phyloP scores from a whole-genome alignment of 2,888 invertebrate genomes.

The Chrysolina haemoptera region DNA sequence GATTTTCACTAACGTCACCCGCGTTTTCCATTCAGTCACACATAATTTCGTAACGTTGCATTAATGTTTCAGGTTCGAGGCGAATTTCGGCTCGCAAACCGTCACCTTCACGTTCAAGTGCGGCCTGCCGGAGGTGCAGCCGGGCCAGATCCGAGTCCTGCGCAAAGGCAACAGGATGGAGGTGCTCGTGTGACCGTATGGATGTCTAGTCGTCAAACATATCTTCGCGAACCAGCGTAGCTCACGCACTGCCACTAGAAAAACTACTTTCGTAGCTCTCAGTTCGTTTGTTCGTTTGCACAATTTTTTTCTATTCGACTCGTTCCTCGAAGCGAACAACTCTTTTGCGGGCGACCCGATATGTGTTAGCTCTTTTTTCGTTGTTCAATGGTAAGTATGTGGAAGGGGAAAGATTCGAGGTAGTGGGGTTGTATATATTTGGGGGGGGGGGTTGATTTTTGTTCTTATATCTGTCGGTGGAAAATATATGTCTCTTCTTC shows the following conservation, averaged over 20 bases:
- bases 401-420: too few species aligned
- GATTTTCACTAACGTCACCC: too few species aligned
- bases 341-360: background rate
- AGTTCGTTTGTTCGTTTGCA: constrained; percentile 32
- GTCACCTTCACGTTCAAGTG: constrained; percentile 86
- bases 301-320: constrained; percentile 28
- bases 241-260: constrained; percentile 45
- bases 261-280: constrained; percentile 1
- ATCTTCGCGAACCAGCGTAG: constrained; percentile 62
- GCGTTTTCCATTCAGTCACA: too few species aligned
- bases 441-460: too few species aligned
- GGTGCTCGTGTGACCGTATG: constrained; percentile 74
- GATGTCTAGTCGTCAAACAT: constrained; percentile 60
- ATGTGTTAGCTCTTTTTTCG: too few species aligned
- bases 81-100: constrained; percentile 85
- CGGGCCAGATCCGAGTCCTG: constrained; percentile 78
- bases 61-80: constrained; percentile 79
- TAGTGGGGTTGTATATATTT: too few species aligned
- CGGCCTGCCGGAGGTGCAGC: constrained; percentile 76
- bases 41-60: background rate
- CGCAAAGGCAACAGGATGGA: constrained; percentile 82
- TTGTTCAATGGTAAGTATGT: too few species aligned
- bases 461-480: too few species aligned
- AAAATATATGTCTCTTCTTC: too few species aligned
- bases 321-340: background rate